phyloP scores from a whole-genome alignment of 2,113 vertebrate species.

The Coptodon bakossiorum region DNA sequence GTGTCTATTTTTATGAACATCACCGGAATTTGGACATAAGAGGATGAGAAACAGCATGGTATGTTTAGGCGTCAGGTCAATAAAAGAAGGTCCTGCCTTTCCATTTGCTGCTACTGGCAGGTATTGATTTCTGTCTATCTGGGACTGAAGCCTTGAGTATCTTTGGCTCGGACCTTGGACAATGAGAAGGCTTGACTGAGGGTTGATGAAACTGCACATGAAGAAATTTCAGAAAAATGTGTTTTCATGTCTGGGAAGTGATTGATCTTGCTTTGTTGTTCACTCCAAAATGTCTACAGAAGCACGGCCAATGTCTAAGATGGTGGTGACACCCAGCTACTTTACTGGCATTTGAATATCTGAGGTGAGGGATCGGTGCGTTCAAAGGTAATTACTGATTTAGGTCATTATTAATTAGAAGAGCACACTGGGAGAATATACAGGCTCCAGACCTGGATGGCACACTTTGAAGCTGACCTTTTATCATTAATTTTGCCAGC shows the following conservation, averaged over 20 bases:
- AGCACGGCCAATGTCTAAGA: background rate
- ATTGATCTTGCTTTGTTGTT: conserved; percentile 6
- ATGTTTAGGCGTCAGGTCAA: conserved; percentile 17
- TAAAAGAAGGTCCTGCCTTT: background rate
- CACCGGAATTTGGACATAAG: background rate
- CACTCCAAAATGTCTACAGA: background rate
- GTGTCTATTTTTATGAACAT: background rate
- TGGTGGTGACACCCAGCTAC: background rate
- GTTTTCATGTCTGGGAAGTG: conserved; percentile 15
- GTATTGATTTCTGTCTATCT: conserved; percentile 44
- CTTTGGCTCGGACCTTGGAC: conserved; percentile 8
- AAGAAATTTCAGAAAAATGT: background rate
- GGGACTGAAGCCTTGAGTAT: background rate
- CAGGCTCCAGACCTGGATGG: background rate
- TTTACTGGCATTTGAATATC: background rate
- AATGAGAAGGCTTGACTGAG: background rate
- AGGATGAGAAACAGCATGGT: background rate
- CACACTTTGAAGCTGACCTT: background rate
- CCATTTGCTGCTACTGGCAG: conserved; percentile 16
- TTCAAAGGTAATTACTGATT: conserved; percentile 1
- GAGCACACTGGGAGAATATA: background rate
- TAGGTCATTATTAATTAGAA: background rate
- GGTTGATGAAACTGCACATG: conserved; percentile 4
- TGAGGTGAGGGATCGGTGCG: background rate
- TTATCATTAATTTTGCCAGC: background rate